Percentiles rank a stretch among this genome's conserved stretches.
phyloP scores from a whole-genome alignment of 2,888 invertebrate genomes.

The Eupithecia subumbrata region DNA sequence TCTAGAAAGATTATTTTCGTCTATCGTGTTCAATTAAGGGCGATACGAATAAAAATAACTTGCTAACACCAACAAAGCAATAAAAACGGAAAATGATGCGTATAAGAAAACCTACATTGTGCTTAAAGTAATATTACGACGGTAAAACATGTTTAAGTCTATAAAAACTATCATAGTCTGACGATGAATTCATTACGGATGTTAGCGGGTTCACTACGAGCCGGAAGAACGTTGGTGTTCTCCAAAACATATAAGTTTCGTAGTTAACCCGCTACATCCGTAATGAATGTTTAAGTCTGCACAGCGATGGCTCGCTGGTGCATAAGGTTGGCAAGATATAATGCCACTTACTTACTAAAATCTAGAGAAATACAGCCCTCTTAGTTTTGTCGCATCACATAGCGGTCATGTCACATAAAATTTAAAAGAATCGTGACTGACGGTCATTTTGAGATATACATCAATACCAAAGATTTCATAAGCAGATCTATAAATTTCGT shows the following conservation, averaged over 20 bases:
- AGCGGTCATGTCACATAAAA: background rate
- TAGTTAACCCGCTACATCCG: no score
- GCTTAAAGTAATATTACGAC: constrained; percentile 34
- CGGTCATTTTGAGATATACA: background rate
- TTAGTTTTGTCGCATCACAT: background rate
- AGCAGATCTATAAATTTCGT: constrained; percentile 5
- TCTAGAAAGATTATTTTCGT: background rate
- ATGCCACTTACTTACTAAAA: constrained; percentile 2
- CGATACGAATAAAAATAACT: constrained; percentile 35
- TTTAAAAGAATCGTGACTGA: background rate
- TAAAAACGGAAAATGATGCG: constrained; percentile 47
- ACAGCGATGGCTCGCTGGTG: constrained; percentile 27
- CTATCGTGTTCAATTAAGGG: background rate
- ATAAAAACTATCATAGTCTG: no score
- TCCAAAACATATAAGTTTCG: no score
- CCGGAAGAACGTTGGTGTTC: no score
- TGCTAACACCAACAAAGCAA: constrained; percentile 63
- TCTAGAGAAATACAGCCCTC: background rate
- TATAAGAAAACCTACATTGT: constrained; percentile 50
- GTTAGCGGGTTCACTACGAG: no score
- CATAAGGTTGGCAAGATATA: constrained; percentile 35
- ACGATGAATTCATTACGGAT: no score
- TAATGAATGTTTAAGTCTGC: constrained; percentile 14
- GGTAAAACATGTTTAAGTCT: constrained; percentile 19
- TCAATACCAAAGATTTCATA: background rate